Base-by-base conservation (phyloP, 1,140 invertebrate species). In the Scaptomyza graminum region DNA sequence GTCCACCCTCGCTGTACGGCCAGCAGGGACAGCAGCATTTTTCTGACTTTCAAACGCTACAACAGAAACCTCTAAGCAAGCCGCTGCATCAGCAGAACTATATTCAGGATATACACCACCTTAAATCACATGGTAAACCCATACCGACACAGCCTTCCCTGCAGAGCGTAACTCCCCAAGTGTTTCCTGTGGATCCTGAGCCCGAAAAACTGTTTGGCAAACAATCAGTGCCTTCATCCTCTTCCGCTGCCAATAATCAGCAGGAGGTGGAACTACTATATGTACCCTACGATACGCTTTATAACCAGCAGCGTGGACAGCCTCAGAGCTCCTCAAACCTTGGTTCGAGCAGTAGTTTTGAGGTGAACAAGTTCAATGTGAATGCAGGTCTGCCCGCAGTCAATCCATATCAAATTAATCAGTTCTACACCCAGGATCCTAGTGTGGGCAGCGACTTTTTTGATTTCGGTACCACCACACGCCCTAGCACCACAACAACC, bases 261-360 rank as follows among this genome's bases (percentile, higher is more conserved):
- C 94, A 95, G 91, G 94, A 95, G 92, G 94, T 96, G 12, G 95
- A 96, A 88, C 83, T 96, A 47, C 92, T 97, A 0, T 97, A 96
- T 79, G 95, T 97, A 2, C 96, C 96, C 11, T 93, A 96, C 31
- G 96, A 97, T 83, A 95, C 95, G 0, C 90, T 96, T 9, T 94
- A 94, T 65, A 93, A 94, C 91, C 93, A 94, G 67, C 93, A 91
- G 41, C 74, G 90, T 25, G 72, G 64, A 6, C 90, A 89, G 50
- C 51, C 65, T 28, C 61, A 79, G 73, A 28, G 39, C 11, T 54
- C 61, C 0, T 15, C 60, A 1, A 59, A 51, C 0, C 13, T 69
- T 0, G 54, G 56, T 3, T 31, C 74, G 67, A 65, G 34, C 65
- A 70, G 62, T 49, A 87, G 65, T 63, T 90, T 76, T 11, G 74